Percentiles rank a stretch among this genome's conserved stretches.
These are phyloP conservation scores for Prochilodus magdalenae DNA, from an alignment of 2,113 vertebrate species.

Conservation along the genomic window DNA sequence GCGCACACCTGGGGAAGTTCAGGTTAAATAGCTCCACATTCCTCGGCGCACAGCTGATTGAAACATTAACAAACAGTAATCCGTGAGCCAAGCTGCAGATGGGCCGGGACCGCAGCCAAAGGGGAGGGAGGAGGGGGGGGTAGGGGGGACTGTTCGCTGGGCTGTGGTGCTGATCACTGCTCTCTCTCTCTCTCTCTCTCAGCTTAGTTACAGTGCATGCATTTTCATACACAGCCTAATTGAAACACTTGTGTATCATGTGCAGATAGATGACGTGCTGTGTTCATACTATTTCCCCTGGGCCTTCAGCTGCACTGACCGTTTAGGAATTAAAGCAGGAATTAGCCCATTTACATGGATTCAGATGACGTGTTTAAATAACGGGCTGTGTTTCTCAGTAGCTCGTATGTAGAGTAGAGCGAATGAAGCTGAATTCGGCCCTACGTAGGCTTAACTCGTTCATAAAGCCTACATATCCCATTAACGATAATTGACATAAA, in stretches of 20 bases:
- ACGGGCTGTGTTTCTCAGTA: neutral
- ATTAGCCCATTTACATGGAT: neutral
- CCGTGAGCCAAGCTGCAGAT: slow-evolving; percentile 88
- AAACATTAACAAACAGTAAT: slow-evolving; percentile 93
- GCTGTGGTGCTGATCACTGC: neutral
- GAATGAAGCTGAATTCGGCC: too few relatives aligned
- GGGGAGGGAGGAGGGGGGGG: neutral
- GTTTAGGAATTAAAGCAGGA: neutral
- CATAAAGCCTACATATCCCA: too few relatives aligned
- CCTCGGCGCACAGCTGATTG: slow-evolving; percentile 92
- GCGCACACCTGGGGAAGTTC: slow-evolving; percentile 94
- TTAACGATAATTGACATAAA: too few relatives aligned
- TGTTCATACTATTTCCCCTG: neutral
- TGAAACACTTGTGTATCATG: neutral
- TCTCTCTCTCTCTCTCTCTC: slow-evolving; percentile 21
- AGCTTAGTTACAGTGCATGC: neutral
- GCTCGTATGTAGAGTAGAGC: neutral
- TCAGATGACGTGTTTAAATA: neutral
- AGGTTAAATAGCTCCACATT: slow-evolving; percentile 94
- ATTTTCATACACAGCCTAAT: neutral
- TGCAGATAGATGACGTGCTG: neutral
- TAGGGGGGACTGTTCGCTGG: slow-evolving; percentile 33
- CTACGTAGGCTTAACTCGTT: too few relatives aligned
- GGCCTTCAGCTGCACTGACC: neutral
- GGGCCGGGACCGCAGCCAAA: slow-evolving; percentile 84